phyloP scores from a whole-genome alignment of 2,888 invertebrate genomes.

The Lysandra bellargus region DNA sequence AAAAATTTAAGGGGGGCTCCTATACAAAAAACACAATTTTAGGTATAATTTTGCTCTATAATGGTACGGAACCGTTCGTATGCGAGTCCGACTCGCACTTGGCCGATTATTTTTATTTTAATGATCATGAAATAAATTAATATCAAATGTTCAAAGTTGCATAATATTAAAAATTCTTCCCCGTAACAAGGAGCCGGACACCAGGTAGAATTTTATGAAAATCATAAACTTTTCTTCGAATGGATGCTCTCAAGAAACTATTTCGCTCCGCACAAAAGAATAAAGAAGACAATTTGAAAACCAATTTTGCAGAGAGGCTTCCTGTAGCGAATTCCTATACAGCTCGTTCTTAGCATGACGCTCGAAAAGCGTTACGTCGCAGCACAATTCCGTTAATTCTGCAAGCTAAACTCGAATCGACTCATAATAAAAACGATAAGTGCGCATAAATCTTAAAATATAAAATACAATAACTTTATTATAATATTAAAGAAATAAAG shows the following conservation, averaged over 20 bases:
- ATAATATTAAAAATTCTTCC: not conserved
- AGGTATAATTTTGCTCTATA: no score
- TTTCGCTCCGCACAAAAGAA: conserved; percentile 22
- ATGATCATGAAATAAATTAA: not conserved
- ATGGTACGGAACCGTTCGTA: no score
- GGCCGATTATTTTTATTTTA: no score
- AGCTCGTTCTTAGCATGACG: conserved; percentile 38
- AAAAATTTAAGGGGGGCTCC: no score
- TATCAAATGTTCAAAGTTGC: not conserved
- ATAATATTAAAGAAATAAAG: no score
- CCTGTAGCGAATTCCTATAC: conserved; percentile 36
- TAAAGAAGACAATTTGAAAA: conserved; percentile 34
- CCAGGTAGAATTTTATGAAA: conserved; percentile 14
- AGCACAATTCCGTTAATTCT: conserved; percentile 65
- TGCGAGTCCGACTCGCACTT: no score
- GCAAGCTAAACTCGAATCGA: conserved; percentile 55
- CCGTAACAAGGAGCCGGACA: not conserved
- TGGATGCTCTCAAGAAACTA: conserved; percentile 17
- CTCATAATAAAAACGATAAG: not conserved
- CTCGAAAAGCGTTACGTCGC: conserved; percentile 47
- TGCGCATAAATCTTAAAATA: not conserved
- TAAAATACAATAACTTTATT: not conserved
- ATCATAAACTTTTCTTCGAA: conserved; percentile 6
- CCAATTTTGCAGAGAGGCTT: conserved; percentile 38
- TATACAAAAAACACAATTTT: no score